Evolutionary conservation across 2,113 vertebrate genomes (phyloP), one percentile per base, ranked within the genome.

Genomic region (Myrmecophaga tridactyla): DNA sequence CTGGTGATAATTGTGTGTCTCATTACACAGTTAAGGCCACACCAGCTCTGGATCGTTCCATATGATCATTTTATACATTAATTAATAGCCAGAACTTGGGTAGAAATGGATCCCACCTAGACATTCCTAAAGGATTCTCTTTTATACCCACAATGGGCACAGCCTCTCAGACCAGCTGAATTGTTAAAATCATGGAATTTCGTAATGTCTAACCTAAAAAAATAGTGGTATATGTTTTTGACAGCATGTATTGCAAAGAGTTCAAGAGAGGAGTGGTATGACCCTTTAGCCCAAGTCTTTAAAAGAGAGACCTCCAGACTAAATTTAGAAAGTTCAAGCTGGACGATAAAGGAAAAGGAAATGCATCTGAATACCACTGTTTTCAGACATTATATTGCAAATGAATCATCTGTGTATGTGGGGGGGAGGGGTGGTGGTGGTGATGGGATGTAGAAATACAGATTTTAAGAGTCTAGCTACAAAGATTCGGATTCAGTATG

Each of bases 61-160:
- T 85, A 39, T 53, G 83, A 95, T 96, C 89, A 90, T 94, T 94
- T 90, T 94, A 95, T 86, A 90, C 90, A 83, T 80, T 96, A 94
- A 48, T n/a, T n/a, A n/a, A 95, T 77, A 94, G 73, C 29, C 21
- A 85, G 25, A 41, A 62, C 36, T 63, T 72, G 72, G 60, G 83
- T 83, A 92, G 62, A 75, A 96, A 81, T 62, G 12, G 31, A 77
- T 77, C 20, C 53, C 65, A 87, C 58, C 65, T 89, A 89, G n/a
- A 60, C 46, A 81, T 70, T 89, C 65, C 14, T 48, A 63, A 85
- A 58, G 34, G 39, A 31, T 11, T 2, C 39, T 73, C 29, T 90
- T 75, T 87, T n/a, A 36, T 48, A 48, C 7, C 27, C 5, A 43
- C 58, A 21, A 36, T 2, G 65, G 65, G 81, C 41, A 51, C n/a